phyloP scores from a whole-genome alignment of 2,888 invertebrate genomes.

The Andrena trimmerana region DNA sequence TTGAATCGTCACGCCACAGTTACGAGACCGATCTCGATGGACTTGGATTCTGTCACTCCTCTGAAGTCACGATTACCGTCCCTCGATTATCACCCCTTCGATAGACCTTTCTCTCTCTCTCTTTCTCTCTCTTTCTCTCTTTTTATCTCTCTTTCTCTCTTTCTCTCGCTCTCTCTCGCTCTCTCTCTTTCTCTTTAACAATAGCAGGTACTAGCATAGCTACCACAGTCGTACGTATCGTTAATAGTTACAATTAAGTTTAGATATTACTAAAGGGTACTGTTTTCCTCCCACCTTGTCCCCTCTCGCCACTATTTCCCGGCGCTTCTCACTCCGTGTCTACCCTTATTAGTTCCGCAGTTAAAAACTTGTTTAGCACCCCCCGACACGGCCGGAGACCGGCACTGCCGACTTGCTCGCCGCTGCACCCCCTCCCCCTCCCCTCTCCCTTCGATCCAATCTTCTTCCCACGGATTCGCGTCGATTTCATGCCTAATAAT shows the following conservation, averaged over 20 bases:
- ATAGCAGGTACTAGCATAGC: conserved; percentile 86
- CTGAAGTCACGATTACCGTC: conserved; percentile 15
- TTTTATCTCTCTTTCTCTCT: conserved; percentile 20
- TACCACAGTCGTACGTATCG: conserved; percentile 86
- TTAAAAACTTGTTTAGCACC: conserved; percentile 67
- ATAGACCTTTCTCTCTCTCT: conserved; percentile 9
- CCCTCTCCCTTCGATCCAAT: not conserved
- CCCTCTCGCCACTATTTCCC: conserved; percentile 46
- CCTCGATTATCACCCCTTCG: conserved; percentile 17
- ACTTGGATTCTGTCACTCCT: conserved; percentile 10
- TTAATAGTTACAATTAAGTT: conserved; percentile 84
- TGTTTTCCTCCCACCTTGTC: conserved; percentile 57
- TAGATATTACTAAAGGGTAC: conserved; percentile 81
- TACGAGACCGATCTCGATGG: not conserved
- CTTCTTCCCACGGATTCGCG: not conserved
- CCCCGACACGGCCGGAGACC: conserved; percentile 62
- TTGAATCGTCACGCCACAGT: not conserved
- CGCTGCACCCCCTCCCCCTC: not conserved
- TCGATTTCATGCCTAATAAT: conserved; percentile 14
- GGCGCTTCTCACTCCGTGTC: conserved; percentile 32
- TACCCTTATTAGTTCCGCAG: conserved; percentile 68
- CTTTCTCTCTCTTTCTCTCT: conserved; percentile 26
- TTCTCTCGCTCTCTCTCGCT: conserved; percentile 21
- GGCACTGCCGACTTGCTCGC: conserved; percentile 58
- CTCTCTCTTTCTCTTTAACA: conserved; percentile 78